Evolutionary conservation across 2,888 invertebrate species (phyloP).

Genomic region (Scaptomyza polygonia): DNA sequence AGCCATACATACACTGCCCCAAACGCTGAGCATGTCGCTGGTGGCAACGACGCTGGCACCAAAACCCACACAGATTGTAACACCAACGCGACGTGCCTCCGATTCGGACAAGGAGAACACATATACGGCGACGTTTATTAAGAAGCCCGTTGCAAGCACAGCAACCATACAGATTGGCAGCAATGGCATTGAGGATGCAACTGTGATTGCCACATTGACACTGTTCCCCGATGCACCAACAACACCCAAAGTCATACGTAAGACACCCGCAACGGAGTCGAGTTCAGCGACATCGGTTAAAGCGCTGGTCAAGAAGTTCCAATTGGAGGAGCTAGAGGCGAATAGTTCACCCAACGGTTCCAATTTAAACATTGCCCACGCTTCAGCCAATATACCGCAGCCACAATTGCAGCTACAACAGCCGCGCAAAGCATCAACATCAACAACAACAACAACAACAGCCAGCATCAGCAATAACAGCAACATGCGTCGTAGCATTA

Average conservation of each 20-base stretch:
- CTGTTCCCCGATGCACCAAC: slow-evolving; percentile 88
- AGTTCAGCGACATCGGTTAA: slow-evolving; percentile 84
- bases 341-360: slow-evolving; percentile 18
- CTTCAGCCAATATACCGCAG: slow-evolving; percentile 3
- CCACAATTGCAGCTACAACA: slow-evolving; percentile 36
- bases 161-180: slow-evolving; percentile 73
- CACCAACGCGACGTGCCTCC: slow-evolving; percentile 76
- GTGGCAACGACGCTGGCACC: slow-evolving; percentile 29
- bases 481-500: slow-evolving; percentile 38
- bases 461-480: slow-evolving; percentile 16
- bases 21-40: slow-evolving; percentile 50
- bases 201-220: slow-evolving; percentile 67
- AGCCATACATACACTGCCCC: slow-evolving; percentile 69
- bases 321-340: slow-evolving; percentile 75
- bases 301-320: slow-evolving; percentile 84
- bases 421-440: slow-evolving; percentile 44
- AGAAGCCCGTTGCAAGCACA: slow-evolving; percentile 70
- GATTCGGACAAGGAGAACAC: slow-evolving; percentile 83
- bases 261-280: slow-evolving; percentile 86
- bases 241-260: slow-evolving; percentile 88
- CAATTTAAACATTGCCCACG: slow-evolving; percentile 19
- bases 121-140: slow-evolving; percentile 78
- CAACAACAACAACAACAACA: slow-evolving; percentile 35
- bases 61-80: slow-evolving; percentile 67
- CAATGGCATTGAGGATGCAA: slow-evolving; percentile 66